Percentiles rank a stretch among this genome's conserved stretches.
Conservation (phyloP, 2,888 invertebrate species). For the Lithosia quadra region DNA sequence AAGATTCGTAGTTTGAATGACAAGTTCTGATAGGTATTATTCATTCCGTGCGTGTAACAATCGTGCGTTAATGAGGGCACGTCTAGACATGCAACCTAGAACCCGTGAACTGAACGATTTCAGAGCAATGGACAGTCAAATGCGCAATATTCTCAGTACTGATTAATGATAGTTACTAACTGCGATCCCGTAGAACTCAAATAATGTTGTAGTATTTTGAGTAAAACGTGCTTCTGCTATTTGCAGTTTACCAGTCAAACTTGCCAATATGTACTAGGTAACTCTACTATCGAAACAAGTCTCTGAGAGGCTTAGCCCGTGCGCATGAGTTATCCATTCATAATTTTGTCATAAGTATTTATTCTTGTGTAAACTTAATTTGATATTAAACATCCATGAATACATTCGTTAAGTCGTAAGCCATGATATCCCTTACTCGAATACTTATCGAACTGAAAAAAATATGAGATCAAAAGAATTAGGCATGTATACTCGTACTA, state of each 20-base stretch:
- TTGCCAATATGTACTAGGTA: no score
- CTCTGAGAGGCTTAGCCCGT: neutral
- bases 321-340: neutral
- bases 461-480: constrained; percentile 51
- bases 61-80: neutral
- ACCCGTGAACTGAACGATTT: neutral
- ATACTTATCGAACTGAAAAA: constrained; percentile 53
- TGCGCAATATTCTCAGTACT: no score
- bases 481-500: constrained; percentile 37
- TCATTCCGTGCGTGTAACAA: neutral
- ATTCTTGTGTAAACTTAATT: constrained; percentile 3
- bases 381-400: constrained; percentile 37
- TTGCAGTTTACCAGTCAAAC: no score
- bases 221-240: no score
- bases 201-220: neutral
- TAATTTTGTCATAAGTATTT: neutral
- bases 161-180: neutral
- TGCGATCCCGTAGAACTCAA: neutral
- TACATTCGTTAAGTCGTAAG: constrained; percentile 39
- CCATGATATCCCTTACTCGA: constrained; percentile 43
- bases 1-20: neutral
- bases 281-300: no score
- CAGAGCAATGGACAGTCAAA: neutral
- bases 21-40: neutral
- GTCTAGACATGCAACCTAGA: neutral